Evolutionary conservation across 2,888 invertebrate genomes (phyloP), one percentile per base, ranked within the genome.

Genomic region (Heteropelma amictum): DNA sequence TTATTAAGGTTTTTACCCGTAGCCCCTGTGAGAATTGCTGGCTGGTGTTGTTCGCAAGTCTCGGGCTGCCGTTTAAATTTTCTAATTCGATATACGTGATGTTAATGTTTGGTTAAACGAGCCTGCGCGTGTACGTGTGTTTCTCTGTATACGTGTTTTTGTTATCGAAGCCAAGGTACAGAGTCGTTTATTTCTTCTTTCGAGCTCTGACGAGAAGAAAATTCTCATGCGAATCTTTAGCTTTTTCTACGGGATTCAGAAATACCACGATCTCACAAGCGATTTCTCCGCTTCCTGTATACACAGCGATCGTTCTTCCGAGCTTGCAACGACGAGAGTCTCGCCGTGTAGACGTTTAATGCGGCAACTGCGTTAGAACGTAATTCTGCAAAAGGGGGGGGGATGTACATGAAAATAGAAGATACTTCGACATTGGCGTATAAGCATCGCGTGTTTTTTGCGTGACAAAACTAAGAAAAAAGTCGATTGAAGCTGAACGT

Each of bases 31-130:
- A 56, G 8, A 72, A 77, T 64, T 53, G 74, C 76, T 69, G 61
- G 56, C 70, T 71, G 76, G 63, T 19, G 72, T 40, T 67, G 70
- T 69, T 58, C 7, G 53, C 78, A 77, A 71, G 73, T 51, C 56
- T 54, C 40, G 72, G 68, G 72, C 72, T 67, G 74, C 54, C 53
- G 60, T 65, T 56, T 68, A 74, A 72, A 40, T 58, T 33, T 54
- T 76, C 67, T 70, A 77, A 74, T 72, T 72, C 72, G 60, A 77
- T 70, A 74, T 75, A 79, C 70, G 70, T 65, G 49, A 76, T 75
- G 76, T 28, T 68, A 47, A 64, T 68, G 26, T 42, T 26, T 38
- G 17, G 12, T 7, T 21, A 54, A 19, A 35, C 12, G n/a, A n/a
- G n/a, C n/a, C n/a, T n/a, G n/a, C n/a, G n/a, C n/a, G n/a, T n/a